phyloP scores from a whole-genome alignment of 2,797 vertebrate species.

The Pithecia hirsuta region DNA sequence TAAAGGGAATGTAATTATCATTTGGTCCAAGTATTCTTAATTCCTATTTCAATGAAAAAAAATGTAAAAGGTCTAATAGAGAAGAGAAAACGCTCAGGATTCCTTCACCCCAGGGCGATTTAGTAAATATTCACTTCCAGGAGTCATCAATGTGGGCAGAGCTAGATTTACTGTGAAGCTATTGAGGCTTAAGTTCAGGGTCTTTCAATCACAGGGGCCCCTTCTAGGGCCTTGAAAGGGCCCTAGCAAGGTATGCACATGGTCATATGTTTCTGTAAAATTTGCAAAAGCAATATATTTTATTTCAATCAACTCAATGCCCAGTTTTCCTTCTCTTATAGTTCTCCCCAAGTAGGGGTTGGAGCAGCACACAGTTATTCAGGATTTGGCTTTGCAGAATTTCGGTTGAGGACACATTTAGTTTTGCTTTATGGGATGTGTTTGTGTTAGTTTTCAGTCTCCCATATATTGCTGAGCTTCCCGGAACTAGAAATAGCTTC shows the following conservation, averaged over 20 bases:
- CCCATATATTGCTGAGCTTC: not conserved
- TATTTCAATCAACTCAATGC: not conserved
- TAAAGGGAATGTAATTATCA: not conserved
- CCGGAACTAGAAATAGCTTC: not conserved
- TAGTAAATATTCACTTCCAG: not conserved
- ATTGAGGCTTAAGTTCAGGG: not conserved
- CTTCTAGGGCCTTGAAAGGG: not conserved
- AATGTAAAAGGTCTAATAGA: not conserved
- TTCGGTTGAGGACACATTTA: not conserved
- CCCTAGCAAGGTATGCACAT: not conserved
- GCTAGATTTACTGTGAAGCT: not conserved
- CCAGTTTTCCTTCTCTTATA: not conserved
- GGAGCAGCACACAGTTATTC: not conserved
- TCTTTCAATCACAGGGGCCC: not conserved
- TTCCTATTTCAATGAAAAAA: not conserved
- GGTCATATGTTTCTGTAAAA: not conserved
- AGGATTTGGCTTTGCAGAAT: not conserved
- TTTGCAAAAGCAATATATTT: constrained; percentile 6
- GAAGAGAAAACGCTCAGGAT: not conserved
- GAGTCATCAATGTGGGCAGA: not conserved
- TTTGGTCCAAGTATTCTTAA: not conserved
- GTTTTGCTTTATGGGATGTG: not conserved
- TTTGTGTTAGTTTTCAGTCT: not conserved
- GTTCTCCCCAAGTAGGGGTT: no score
- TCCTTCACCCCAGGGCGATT: not conserved